Base-by-base conservation (phyloP, 2,888 invertebrate genomes). In the Agrenia bidenticulata region DNA sequence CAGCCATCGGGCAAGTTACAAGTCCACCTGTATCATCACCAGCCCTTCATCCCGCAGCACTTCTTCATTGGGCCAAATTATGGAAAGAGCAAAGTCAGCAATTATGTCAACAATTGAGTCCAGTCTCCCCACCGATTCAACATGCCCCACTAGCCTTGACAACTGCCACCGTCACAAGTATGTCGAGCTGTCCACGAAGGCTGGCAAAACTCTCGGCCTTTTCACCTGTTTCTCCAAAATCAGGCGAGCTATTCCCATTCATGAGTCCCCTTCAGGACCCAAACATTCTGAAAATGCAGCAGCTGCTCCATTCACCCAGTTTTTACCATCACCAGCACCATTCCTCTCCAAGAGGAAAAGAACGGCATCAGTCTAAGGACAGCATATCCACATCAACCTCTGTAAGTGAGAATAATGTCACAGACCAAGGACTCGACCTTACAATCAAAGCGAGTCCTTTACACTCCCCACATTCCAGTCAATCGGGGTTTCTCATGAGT, bases 1-100 rank as follows among this genome's bases (percentile, higher is more conserved):
- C 61, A 50, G 65, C 67, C 7, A 53, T 63, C n/a, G 67, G 67
- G 49, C 64, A 62, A 62, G 53, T 61, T 21, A 58, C 63, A 49
- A 61, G 58, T 32, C 65, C 68, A 57, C 42, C 26, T 23, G 27
- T 19, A 2, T 2, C 49, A 13, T 1, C 42, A 24, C 24, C 32
- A 2, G 19, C 57, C 42, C 42, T 76, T 23, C 74, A 76, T 59
- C 74, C 76, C 13, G 74, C 74, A 21, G 73, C 74, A 19, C 42
- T 75, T 24, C 63, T 73, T 37, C 74, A 76, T 56, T 76, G 73
- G 74, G 76, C 76, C 1, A 76, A 76, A 55, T 53, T 75, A 26
- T 68, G 72, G 66, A 72, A 64, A 41, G 69, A 69, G 55, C 68
- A 67, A 21, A 56, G 59, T 63, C 62, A 68, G 27, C 62, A 64